These are phyloP conservation scores for Protodeltote pygarga DNA, from an alignment of 2,888 invertebrate genomes.

Conservation along the genomic window DNA sequence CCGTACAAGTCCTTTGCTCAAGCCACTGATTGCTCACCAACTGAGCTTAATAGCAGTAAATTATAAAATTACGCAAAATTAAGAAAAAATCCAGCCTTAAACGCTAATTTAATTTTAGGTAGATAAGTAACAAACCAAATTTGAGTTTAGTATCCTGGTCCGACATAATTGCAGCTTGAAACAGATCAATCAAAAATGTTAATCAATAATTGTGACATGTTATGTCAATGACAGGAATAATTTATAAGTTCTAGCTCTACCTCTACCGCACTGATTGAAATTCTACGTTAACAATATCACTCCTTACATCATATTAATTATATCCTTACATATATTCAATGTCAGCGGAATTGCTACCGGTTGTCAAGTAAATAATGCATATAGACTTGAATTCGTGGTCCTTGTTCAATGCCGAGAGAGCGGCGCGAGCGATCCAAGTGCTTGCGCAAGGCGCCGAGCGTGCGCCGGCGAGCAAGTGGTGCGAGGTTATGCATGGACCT, in stretches of 20 bases:
- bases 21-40: too few species aligned
- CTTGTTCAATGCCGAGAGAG: constrained; percentile 84
- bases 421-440: constrained; percentile 54
- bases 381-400: constrained; percentile 56
- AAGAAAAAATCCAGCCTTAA: too few species aligned
- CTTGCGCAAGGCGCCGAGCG: constrained; percentile 58
- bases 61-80: neutral
- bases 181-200: constrained; percentile 8
- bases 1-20: too few species aligned
- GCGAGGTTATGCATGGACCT: constrained; percentile 81
- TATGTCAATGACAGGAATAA: too few species aligned
- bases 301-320: constrained; percentile 41
- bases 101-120: too few species aligned
- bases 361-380: constrained; percentile 43
- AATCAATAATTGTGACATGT: neutral
- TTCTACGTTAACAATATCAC: constrained; percentile 35
- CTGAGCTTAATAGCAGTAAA: constrained; percentile 3
- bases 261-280: constrained; percentile 13
- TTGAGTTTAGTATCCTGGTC: constrained; percentile 67
- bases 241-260: constrained; percentile 1
- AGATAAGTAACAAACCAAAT: constrained; percentile 78
- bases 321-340: constrained; percentile 46
- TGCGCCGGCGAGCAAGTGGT: constrained; percentile 70
- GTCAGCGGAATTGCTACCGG: constrained; percentile 41
- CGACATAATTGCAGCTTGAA: constrained; percentile 65